Base-by-base conservation (phyloP, 2,797 vertebrate species). In the Takifugu rubripes region DNA sequence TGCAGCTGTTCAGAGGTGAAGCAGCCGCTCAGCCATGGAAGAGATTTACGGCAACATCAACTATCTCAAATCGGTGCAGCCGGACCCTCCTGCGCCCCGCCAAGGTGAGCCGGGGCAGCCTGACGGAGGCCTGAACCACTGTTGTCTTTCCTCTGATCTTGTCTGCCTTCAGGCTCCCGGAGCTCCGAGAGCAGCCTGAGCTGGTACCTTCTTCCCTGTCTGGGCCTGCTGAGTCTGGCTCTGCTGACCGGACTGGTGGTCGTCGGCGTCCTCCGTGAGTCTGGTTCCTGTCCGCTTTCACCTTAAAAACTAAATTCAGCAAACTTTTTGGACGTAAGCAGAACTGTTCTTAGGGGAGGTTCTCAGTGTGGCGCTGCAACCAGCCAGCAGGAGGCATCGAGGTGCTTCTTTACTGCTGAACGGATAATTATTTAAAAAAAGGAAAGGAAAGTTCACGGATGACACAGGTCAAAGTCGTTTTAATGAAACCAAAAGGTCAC, bases 211-310 rank as follows among this genome's bases (percentile, higher is more conserved):
- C 7, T 50, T 54, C 10, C 70, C 40, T 52, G 0, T 48, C 50
- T 74, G 64, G 59, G 44, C 0, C 47, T 76, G 33, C 45, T 78
- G n/a, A 62, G 52, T 27, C 17, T 70, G 42, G n/a, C 54, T 47
- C 59, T 75, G 53, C 49, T 77, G 66, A 40, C 10, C 29, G 54
- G 48, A 3, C 48, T 83, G 48, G 43, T 67, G 31, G 2, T 29
- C 31, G 51, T 78, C 21, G 4, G 25, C 1, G 7, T 73, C 33
- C 5, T 2, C 51, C 16, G 75, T 81, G 58, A 79, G 81, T 79
- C 25, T 26, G 17, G 6, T 46, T 45, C 31, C 3, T n/a, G 3
- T 15, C 14, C 21, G 44, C 16, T 8, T n/a, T 46, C 17, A n/a
- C 31, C 31, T 10, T 33, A 9, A 33, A 33, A 10, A 33, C 31